phyloP scores from a whole-genome alignment of 2,797 vertebrate species.

The Manis pentadactyla region DNA sequence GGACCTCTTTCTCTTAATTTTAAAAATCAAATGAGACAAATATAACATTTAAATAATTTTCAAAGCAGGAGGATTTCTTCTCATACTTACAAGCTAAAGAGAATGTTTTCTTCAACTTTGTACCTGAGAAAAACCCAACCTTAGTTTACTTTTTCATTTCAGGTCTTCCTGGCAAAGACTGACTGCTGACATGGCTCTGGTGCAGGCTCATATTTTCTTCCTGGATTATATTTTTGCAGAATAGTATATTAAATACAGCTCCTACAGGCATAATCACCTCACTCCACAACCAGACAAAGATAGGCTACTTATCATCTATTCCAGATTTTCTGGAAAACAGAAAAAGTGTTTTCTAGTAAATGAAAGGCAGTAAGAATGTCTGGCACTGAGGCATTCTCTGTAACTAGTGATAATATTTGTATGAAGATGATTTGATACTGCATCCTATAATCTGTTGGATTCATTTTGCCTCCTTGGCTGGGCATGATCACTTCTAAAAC shows the following conservation, averaged over 20 bases:
- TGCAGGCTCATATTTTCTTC: background rate
- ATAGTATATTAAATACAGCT: background rate
- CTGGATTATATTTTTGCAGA: background rate
- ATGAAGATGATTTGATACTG: background rate
- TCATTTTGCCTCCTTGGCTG: background rate
- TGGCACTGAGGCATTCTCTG: background rate
- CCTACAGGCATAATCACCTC: background rate
- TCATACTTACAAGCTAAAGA: background rate
- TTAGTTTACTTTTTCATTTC: conserved; percentile 4
- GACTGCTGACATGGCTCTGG: background rate
- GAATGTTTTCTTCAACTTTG: background rate
- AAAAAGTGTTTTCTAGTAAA: conserved; percentile 37
- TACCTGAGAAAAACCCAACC: background rate
- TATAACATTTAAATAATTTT: background rate
- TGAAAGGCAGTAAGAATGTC: background rate
- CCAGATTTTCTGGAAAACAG: conserved; percentile 37
- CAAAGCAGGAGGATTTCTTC: conserved; percentile 2
- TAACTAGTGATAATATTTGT: background rate
- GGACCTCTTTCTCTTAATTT: background rate
- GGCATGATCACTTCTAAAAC: background rate
- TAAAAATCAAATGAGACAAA: conserved; percentile 44
- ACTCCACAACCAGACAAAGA: background rate
- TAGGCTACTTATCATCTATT: background rate
- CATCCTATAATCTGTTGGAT: background rate
- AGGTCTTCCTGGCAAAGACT: background rate